These are phyloP conservation scores for Lepus oiostolus DNA, from an alignment of 2,797 vertebrate species.

Conservation along the genomic window DNA sequence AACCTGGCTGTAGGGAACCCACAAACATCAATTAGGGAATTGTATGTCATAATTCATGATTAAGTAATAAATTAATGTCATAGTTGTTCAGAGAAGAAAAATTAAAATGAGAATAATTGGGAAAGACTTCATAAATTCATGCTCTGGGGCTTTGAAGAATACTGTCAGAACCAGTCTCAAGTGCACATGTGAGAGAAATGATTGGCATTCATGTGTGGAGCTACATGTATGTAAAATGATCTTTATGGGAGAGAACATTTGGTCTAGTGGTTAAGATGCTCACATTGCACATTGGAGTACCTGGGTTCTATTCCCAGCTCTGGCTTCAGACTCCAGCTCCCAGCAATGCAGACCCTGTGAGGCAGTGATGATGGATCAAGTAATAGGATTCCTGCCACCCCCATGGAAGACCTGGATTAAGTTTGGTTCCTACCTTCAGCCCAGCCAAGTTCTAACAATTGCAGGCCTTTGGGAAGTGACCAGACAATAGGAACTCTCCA, in stretches of 20 bases:
- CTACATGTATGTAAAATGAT: neutral
- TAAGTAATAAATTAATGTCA: slow-evolving; percentile 78
- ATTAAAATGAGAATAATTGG: slow-evolving; percentile 71
- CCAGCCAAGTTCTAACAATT: too few species aligned
- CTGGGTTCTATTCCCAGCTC: too few species aligned
- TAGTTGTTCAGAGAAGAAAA: slow-evolving; percentile 68
- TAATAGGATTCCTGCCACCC: too few species aligned
- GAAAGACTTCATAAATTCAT: slow-evolving; percentile 61
- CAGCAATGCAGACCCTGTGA: too few species aligned
- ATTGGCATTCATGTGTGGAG: rapidly evolving
- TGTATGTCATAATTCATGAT: slow-evolving; percentile 75
- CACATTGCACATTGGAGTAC: too few species aligned
- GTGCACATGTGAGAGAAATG: neutral
- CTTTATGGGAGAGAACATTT: neutral
- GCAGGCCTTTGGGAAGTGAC: too few species aligned
- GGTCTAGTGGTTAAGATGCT: too few species aligned
- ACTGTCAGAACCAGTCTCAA: neutral
- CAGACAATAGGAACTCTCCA: too few species aligned
- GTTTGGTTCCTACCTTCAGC: too few species aligned
- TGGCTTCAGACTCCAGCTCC: too few species aligned
- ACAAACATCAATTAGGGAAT: slow-evolving; percentile 76
- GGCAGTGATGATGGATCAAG: too few species aligned
- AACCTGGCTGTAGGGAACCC: slow-evolving; percentile 59
- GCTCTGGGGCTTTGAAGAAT: slow-evolving; percentile 44
- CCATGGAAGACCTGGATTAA: too few species aligned